phyloP scores from a whole-genome alignment of 2,113 vertebrate genomes.

The Peromyscus californicus region DNA sequence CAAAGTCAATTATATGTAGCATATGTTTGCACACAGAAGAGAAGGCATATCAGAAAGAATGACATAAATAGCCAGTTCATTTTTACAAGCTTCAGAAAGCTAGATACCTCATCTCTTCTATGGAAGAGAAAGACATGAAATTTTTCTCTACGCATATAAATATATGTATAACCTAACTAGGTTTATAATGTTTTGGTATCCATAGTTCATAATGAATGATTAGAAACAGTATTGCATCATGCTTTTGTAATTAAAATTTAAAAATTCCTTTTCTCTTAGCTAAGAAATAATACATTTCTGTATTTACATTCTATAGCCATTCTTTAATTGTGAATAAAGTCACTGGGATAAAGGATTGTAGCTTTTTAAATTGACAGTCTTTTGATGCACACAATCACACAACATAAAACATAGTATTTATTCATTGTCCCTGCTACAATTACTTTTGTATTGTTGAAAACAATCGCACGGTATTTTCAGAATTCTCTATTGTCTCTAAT shows the following conservation, averaged over 20 bases:
- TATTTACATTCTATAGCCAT: constrained; percentile 2
- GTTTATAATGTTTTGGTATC: neutral
- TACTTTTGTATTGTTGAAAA: constrained; percentile 48
- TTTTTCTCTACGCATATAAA: neutral
- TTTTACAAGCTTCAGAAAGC: neutral
- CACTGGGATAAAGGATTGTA: constrained; percentile 22
- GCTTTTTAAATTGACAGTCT: neutral
- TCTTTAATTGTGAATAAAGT: constrained; percentile 44
- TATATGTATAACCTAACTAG: neutral
- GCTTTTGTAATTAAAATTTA: constrained; percentile 4
- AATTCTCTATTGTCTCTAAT: neutral
- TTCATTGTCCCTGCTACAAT: neutral
- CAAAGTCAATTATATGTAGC: neutral
- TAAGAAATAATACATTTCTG: neutral
- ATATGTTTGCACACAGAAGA: neutral
- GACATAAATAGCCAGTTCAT: neutral
- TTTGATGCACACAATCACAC: neutral
- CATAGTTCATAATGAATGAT: neutral
- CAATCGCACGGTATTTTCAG: constrained; percentile 31
- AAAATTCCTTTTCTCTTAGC: neutral
- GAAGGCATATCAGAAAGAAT: neutral
- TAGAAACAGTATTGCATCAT: constrained; percentile 1
- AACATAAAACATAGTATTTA: neutral
- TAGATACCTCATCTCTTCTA: neutral
- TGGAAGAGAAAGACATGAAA: neutral